Base-by-base conservation (phyloP, 2,888 invertebrate species). In the Schizaphis graminum region DNA sequence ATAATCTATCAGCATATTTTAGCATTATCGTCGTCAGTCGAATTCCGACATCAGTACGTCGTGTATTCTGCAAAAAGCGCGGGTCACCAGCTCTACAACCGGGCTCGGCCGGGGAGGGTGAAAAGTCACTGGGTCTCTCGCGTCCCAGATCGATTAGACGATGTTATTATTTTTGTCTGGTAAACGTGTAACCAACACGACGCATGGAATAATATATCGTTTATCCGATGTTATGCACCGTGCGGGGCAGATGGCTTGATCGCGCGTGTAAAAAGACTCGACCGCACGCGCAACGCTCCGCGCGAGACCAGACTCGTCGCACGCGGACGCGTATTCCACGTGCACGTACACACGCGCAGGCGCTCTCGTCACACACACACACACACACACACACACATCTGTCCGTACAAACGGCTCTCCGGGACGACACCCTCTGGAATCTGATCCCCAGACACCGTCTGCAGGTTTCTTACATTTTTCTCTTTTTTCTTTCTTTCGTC, bases 401-500 rank as follows among this genome's bases (percentile, higher is more conserved):
- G 92, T 92, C 67, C 67, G 92, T 41, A 67, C 28, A 10, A 41
- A 67, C 49, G 41, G 44, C 57, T 57, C 86, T 44, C 4, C 57
- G 91, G 85, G 89, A 94, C 94, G 90, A 94, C 94, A 93, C 94
- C 94, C 94, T 91, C 86, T 49, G 94, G 94, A 94, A 94, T 94
- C 94, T 28, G 94, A 94, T 94, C 94, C 91, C 94, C 94, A 94
- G 94, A 94, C 94, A 53, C 90, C 86, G 94, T 91, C 94, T 87
- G 94, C 49, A 49, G 94, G 94, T 94, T 94, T 94, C 90, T 88
- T 88, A 26, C 8, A 5, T 77, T 11, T 77, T 24, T n/a, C 67
- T 92, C 24, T n/a, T 67, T 88, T 88, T 49, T 41, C 61, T 87
- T 28, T 67, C 88, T 21, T 53, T n/a, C 53, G 24, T 57, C 8